Evolutionary conservation across 2,797 vertebrate genomes (phyloP).

Genomic region (Gymnodraco acuticeps): DNA sequence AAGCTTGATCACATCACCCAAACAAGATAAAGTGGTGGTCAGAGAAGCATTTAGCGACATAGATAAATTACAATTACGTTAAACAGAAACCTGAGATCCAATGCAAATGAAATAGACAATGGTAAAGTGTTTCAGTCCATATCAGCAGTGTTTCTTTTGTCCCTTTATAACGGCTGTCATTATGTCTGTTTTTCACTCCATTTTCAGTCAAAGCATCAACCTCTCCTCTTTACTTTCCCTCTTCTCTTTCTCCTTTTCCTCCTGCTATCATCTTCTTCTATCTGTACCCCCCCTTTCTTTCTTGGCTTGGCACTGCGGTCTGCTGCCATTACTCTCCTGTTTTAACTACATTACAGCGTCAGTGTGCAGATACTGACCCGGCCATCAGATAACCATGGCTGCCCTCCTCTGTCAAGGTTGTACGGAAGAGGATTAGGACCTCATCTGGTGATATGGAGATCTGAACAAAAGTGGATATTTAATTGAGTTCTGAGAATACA

Average conservation of each 20-base stretch:
- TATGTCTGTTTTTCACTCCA: conserved; percentile 28
- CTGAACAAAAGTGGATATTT: background rate
- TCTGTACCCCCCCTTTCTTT: conserved; percentile 66
- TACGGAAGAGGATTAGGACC: too few species aligned
- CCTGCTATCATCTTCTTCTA: conserved; percentile 74
- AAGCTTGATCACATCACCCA: conserved; percentile 30
- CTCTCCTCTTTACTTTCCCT: conserved; percentile 17
- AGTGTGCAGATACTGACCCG: conserved; percentile 66
- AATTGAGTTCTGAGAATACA: too few species aligned
- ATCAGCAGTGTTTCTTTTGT: conserved; percentile 36
- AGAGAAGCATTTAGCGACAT: conserved; percentile 35
- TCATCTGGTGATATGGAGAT: too few species aligned
- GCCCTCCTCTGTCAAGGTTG: conserved; percentile 63
- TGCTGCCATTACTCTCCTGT: conserved; percentile 67
- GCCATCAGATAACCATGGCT: conserved; percentile 51
- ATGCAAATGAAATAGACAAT: conserved; percentile 38
- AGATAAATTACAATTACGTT: conserved; percentile 34
- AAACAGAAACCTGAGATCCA: conserved; percentile 29
- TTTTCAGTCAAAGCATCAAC: conserved; percentile 40
- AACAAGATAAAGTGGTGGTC: conserved; percentile 18
- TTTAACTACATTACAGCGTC: conserved; percentile 76
- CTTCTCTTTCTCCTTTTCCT: conserved; percentile 46
- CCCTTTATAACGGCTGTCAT: conserved; percentile 16
- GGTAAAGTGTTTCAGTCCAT: conserved; percentile 17
- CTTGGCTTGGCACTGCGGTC: conserved; percentile 72